A percentile compares a stretch with the other conserved stretches of the same genome.
Conservation (phyloP, 2,888 invertebrate species). For the Ormyrus labotus region DNA sequence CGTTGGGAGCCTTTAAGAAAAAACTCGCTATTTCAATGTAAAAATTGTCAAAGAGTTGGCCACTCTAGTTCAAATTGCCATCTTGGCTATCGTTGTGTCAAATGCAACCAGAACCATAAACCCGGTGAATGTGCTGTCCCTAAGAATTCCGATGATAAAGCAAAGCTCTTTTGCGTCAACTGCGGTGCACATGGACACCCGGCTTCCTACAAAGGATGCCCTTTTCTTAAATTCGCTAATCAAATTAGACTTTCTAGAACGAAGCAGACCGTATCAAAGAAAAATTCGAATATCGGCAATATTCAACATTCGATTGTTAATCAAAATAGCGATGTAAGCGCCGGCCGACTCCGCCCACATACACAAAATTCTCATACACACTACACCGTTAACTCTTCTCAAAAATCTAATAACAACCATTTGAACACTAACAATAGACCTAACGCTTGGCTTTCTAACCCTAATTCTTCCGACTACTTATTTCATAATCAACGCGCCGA, state of each 20-base stretch:
- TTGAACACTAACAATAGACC: background rate
- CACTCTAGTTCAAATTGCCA: slow-evolving; percentile 18
- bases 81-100: slow-evolving; percentile 20
- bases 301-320: too few relatives aligned
- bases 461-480: background rate
- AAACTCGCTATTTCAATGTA: slow-evolving; percentile 35
- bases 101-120: slow-evolving; percentile 24
- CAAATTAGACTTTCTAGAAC: background rate
- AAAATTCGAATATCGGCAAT: too few relatives aligned
- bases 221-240: slow-evolving; percentile 19
- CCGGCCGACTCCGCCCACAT: too few relatives aligned
- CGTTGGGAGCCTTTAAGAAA: slow-evolving; percentile 37
- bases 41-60: slow-evolving; percentile 41
- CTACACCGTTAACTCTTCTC: too few relatives aligned
- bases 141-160: background rate
- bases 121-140: background rate
- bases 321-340: too few relatives aligned
- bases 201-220: slow-evolving; percentile 34
- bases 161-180: slow-evolving; percentile 14
- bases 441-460: background rate
- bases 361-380: too few relatives aligned
- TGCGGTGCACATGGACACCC: slow-evolving; percentile 21
- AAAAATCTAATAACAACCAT: too few relatives aligned
- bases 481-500: background rate
- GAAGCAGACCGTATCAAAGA: too few relatives aligned